A percentile compares a stretch with the other conserved stretches of the same genome.
phyloP scores from a whole-genome alignment of 2,113 vertebrate genomes.

The Sylvilagus bachmani region DNA sequence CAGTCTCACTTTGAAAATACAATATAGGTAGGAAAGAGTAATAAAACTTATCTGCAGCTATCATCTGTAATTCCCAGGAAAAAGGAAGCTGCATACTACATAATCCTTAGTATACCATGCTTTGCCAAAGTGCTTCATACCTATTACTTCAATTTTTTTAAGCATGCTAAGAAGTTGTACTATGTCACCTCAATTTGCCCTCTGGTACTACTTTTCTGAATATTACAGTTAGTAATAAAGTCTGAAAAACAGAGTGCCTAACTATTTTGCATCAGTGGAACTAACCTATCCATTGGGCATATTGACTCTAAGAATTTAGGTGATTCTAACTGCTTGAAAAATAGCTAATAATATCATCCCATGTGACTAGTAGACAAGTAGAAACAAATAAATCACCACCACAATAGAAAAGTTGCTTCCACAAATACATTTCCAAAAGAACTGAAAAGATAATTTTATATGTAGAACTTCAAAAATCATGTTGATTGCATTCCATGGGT shows the following conservation, averaged over 20 bases:
- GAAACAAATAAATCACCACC: not conserved
- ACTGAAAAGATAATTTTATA: not conserved
- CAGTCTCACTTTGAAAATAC: slow-evolving; percentile 19
- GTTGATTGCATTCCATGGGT: not conserved
- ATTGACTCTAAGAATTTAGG: not conserved
- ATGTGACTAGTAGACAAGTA: not conserved
- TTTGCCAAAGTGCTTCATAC: not conserved
- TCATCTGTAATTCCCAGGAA: not conserved
- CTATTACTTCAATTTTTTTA: not conserved
- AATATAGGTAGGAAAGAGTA: not conserved
- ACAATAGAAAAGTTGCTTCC: not conserved
- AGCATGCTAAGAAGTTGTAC: not conserved
- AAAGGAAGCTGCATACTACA: not conserved
- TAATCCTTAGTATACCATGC: not conserved
- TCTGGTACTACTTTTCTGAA: not conserved
- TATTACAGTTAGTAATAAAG: not conserved
- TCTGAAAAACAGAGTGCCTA: not conserved
- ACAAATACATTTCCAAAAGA: not conserved
- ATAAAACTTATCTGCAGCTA: not conserved
- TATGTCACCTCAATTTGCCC: not conserved
- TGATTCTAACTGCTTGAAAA: not conserved
- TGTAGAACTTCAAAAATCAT: not conserved
- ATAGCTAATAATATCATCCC: not conserved
- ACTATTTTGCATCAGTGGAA: not conserved
- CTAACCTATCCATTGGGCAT: not conserved